Percentiles rank a stretch among this genome's conserved stretches.
Evolutionary conservation across 2,797 vertebrate species (phyloP).

Genomic region (Sylvilagus floridanus): DNA sequence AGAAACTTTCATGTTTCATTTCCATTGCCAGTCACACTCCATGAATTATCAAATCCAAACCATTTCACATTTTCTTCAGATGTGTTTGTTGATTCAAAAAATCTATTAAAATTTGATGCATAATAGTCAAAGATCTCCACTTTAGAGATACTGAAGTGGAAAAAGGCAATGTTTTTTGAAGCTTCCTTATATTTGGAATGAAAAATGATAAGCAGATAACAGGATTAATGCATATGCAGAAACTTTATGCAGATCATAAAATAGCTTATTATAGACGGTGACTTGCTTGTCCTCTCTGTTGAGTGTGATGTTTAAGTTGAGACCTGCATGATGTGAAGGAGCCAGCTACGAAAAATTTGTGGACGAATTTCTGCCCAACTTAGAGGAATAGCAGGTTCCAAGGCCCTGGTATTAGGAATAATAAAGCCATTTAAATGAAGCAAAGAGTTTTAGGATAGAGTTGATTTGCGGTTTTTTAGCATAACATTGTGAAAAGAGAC

Average conservation of each 20-base stretch:
- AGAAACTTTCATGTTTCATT: background rate
- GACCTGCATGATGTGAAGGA: background rate
- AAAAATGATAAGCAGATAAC: background rate
- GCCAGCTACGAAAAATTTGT: background rate
- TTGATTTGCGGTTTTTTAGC: background rate
- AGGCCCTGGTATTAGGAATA: background rate
- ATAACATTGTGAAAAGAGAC: background rate
- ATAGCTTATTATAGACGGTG: background rate
- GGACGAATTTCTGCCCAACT: background rate
- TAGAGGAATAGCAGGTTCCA: background rate
- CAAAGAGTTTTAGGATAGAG: background rate
- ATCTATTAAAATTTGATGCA: background rate
- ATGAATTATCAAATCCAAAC: slow-evolving; percentile 4
- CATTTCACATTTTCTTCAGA: background rate
- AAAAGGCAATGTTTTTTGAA: background rate
- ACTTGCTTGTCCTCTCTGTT: background rate
- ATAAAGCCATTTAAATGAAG: background rate
- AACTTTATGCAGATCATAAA: slow-evolving; percentile 26
- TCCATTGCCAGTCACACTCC: background rate
- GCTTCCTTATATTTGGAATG: background rate
- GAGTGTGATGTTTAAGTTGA: background rate
- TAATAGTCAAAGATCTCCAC: background rate
- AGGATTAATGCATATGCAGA: background rate
- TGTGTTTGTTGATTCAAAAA: background rate
- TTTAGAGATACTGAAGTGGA: background rate